Evolutionary conservation across 2,888 invertebrate species (phyloP), one percentile per base, ranked within the genome.

Genomic region (Megaustenia siamemsis): DNA sequence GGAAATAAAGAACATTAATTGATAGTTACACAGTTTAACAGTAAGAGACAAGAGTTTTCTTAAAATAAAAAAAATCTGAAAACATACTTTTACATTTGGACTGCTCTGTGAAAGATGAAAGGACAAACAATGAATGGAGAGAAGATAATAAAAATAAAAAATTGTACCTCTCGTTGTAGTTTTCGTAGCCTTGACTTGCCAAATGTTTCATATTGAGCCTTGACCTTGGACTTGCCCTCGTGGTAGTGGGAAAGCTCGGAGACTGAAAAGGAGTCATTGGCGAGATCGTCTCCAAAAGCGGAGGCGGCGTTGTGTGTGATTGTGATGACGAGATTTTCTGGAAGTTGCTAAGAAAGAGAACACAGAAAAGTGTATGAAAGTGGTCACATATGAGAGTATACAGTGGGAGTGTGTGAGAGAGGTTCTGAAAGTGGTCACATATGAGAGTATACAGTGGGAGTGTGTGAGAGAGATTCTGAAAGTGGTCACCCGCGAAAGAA

Each of bases 261-360:
- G 63, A 88, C 87, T 32, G 86, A 86, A 84, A 86, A 88, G 38
- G 81, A 68, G 76, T 90, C 90, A 75, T 90, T 90, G 32, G 89
- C 90, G 24, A 90, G 90, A 85, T 91, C 92, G 53, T 90, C 90
- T 53, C 90, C 91, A 69, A 90, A 90, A 12, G 90, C 90, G 15
- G 90, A 87, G 15, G 90, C 90, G 38, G 90, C 88, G 49, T 87
- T 89, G 0, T 87, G 86, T 0, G 90, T 86, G 66, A 75, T 40
- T 6, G 82, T 85, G 40, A 75, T 63, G 38, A 63, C 53, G 12
- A 6, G 21, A n/a, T 8, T 49, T 12, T 69, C 53, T 53, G 35
- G 32, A 28, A 38, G 69, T 40, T 53, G 53, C 5, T 71, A 38
- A 10, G 0, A 71, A 63, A 1, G 28, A 5, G 28, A 63, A 24